Conservation (phyloP, 2,888 invertebrate species). For the Chaitophorus viminalis region DNA sequence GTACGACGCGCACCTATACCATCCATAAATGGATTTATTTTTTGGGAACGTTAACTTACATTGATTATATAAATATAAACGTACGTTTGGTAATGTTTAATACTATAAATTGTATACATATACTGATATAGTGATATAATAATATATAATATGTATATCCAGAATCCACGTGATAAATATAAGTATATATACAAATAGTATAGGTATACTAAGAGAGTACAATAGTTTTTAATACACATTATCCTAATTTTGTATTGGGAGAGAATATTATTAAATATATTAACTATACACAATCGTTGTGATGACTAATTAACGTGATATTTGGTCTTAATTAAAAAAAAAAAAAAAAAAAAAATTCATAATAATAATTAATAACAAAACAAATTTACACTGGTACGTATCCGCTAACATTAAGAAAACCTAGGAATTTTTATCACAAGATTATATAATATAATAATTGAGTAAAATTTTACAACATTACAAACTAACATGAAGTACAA, state of each 20-base stretch:
- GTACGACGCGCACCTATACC: background rate
- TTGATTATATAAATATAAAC: background rate
- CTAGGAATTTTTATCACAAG: constrained; percentile 59
- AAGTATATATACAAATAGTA: constrained; percentile 3
- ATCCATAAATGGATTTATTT: constrained; percentile 10
- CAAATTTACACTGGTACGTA: constrained; percentile 16
- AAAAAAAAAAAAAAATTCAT: constrained; percentile 12
- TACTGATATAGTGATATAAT: background rate
- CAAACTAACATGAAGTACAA: constrained; percentile 50
- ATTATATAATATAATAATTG: constrained; percentile 46
- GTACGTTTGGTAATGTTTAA: constrained; percentile 48
- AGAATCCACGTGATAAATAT: background rate
- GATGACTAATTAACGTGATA: constrained; percentile 60
- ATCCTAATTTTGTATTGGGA: constrained; percentile 6
- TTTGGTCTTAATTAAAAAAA: constrained; percentile 42
- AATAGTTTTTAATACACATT: background rate
- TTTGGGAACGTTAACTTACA: constrained; percentile 1
- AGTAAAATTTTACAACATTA: constrained; percentile 42
- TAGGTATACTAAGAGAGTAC: constrained; percentile 27
- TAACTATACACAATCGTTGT: constrained; percentile 46
- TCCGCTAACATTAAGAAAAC: constrained; percentile 42
- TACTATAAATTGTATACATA: constrained; percentile 11
- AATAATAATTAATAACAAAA: constrained; percentile 51
- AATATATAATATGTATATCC: background rate
- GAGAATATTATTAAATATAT: constrained; percentile 25